Evolutionary conservation across 2,888 invertebrate genomes (phyloP), one percentile per base, ranked within the genome.

Genomic region (Cotesia congregata): DNA sequence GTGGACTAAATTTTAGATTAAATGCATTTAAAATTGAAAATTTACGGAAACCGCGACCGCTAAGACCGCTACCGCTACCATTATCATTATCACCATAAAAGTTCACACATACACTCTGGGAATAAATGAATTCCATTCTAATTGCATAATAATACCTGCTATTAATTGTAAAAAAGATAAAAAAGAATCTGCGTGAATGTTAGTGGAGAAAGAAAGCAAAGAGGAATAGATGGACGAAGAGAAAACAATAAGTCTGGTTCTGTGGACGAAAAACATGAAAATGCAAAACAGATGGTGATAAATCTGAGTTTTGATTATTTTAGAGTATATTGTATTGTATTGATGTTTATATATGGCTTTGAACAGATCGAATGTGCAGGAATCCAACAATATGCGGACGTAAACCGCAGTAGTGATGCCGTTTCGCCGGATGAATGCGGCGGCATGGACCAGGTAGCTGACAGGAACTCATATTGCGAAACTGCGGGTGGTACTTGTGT

Each of bases 311-410:
- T 77, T 69, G 50, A 80, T 74, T 81, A 80, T 80, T 80, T 74
- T 79, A 81, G 81, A 82, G 50, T 30, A 30, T 30, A 30, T 30
- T 30, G 30, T 30, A 50, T 12, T 50, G 9, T 6, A 50, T 50
- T 50, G 12, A 50, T 50, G 50, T 50, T 50, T 50, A 50, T 50
- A 50, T 9, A 50, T 50, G 12, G 30, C 30, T 50, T 12, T 50
- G 50, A 12, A 82, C 81, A 81, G 80, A 80, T 81, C 50, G 50
- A 50, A 50, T 50, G 12, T 50, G 50, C 50, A 50, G 79, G 73
- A 79, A 77, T 76, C 78, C 79, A 82, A 83, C 82, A 84, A 83
- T 84, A 79, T 82, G 81, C 74, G 77, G 79, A 75, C 77, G 81
- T 82, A 79, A 81, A 82, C 79, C 80, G 71, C 76, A 78, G 50